phyloP scores from a whole-genome alignment of 2,797 vertebrate species.

The Oreochromis mossambicus region DNA sequence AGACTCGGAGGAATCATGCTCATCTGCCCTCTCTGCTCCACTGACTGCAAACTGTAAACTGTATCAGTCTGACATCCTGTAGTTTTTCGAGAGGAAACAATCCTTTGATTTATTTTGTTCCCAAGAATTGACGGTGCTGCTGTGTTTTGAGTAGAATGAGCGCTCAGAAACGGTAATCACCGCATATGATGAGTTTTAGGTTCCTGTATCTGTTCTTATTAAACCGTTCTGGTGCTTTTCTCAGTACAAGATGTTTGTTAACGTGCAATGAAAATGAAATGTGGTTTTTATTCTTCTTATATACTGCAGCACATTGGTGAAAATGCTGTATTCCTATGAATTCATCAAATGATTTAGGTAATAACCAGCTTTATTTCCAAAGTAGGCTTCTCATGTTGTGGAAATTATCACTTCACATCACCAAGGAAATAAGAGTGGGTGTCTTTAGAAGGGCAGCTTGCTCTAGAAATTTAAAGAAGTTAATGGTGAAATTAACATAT shows the following conservation, averaged over 20 bases:
- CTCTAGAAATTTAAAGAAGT: background rate
- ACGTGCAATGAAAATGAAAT: background rate
- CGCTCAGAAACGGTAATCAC: accelerated
- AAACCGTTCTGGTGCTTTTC: background rate
- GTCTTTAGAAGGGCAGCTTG: background rate
- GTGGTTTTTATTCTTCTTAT: background rate
- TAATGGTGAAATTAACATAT: background rate
- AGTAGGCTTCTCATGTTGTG: background rate
- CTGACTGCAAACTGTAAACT: constrained; percentile 9
- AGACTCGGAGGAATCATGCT: constrained; percentile 49
- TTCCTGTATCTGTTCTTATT: background rate
- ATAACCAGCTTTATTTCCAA: background rate
- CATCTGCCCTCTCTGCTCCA: constrained; percentile 53
- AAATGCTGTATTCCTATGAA: background rate
- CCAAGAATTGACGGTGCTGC: background rate
- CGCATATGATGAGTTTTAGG: background rate
- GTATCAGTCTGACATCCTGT: background rate
- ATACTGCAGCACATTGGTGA: accelerated
- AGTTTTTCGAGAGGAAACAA: constrained; percentile 23
- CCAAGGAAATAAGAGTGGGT: constrained; percentile 23
- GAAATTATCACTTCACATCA: background rate
- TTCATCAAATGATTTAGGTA: background rate
- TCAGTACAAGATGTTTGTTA: background rate
- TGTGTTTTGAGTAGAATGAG: background rate
- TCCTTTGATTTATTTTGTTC: background rate